phyloP scores from a whole-genome alignment of 1,140 invertebrate genomes.

The Euglossa dilemma region DNA sequence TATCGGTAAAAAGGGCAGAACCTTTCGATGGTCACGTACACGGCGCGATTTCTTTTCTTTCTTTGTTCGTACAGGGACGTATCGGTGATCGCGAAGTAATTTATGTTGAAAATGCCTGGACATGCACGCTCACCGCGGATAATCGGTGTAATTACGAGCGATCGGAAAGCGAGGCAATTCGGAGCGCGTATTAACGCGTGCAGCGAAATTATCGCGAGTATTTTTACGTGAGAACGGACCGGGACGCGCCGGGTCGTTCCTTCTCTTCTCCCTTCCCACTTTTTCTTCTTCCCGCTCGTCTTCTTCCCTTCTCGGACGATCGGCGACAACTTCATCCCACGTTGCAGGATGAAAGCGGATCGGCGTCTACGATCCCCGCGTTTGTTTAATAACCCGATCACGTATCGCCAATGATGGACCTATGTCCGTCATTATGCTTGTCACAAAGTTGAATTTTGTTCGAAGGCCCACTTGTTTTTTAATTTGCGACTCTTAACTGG shows the following conservation, averaged over 20 bases:
- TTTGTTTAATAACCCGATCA: background rate
- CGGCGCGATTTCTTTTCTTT: constrained; percentile 16
- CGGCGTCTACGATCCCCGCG: background rate
- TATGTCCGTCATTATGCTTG: background rate
- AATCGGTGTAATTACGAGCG: constrained; percentile 44
- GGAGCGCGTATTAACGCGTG: constrained; percentile 25
- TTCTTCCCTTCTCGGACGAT: background rate
- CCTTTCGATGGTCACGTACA: constrained; percentile 31
- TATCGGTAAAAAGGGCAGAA: constrained; percentile 22
- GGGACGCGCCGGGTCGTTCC: background rate
- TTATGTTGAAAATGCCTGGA: constrained; percentile 14
- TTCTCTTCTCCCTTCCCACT: background rate
- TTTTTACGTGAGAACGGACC: constrained; percentile 28
- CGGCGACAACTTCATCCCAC: constrained; percentile 3
- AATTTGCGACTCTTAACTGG: background rate
- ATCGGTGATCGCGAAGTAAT: constrained; percentile 28
- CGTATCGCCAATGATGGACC: background rate
- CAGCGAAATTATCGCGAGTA: constrained; percentile 31
- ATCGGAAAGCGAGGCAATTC: constrained; percentile 26
- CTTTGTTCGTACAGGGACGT: background rate
- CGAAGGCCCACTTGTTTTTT: background rate
- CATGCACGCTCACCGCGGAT: constrained; percentile 34
- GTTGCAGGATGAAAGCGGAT: background rate
- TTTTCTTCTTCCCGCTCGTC: background rate
- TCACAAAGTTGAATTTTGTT: constrained; percentile 2